Evolutionary conservation across 2,888 invertebrate species (phyloP), one percentile per base, ranked within the genome.

Genomic region (Phaedon cochleariae): DNA sequence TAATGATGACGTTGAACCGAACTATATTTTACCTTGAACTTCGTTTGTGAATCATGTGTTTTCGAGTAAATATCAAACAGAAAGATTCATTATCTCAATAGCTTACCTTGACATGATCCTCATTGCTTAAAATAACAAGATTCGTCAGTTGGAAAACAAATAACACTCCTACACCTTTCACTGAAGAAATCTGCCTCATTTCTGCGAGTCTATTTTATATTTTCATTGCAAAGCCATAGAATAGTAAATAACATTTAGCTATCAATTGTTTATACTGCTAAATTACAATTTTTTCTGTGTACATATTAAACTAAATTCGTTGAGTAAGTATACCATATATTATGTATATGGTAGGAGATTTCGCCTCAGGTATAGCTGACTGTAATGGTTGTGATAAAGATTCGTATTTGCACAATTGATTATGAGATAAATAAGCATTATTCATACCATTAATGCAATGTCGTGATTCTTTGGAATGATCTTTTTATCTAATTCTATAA

Each of bases 201-300:
- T 41, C 41, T 41, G 41, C 3, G 7, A n/a, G n/a, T 41, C 41
- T 41, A 3, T n/a, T 2, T 3, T 15, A 12, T 15, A 3, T n/a
- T 41, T 41, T 41, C 15, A 15, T 57, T 17, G 31, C 48, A 21
- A 20, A 29, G 41, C 61, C 52, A 46, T 51, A 58, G 18, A 41
- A 54, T 22, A 37, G 53, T 58, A 66, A 66, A 62, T 51, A 62
- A 18, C 49, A 58, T 65, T 62, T 62, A 59, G 59, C 58, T 58
- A 54, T 67, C 65, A 37, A 65, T 69, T 65, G 66, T 68, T 65
- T 61, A 68, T 65, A 65, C 64, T 62, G 64, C 53, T 67, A 60
- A 69, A 65, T 67, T 69, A 57, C 61, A 65, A 20, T 63, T 67
- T 70, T 68, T 64, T 41, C 17, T 59, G 61, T 64, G 52, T 62